phyloP scores from a whole-genome alignment of 2,797 vertebrate genomes.

The Acridotheres tristis region DNA sequence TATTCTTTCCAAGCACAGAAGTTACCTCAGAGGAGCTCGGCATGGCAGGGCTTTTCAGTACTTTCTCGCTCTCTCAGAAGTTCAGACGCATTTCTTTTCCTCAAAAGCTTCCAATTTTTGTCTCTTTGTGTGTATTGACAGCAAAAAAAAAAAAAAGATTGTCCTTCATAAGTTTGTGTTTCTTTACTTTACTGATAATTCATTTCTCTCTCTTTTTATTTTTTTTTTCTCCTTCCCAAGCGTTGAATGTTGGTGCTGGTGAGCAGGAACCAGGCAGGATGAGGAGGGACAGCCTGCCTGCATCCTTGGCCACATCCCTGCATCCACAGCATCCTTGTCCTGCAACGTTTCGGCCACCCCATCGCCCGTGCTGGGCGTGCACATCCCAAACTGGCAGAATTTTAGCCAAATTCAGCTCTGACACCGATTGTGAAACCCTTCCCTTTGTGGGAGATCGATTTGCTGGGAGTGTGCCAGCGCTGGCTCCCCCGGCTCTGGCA shows the following conservation, averaged over 20 bases:
- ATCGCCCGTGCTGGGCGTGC: rapidly evolving
- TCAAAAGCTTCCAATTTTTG: slow-evolving; percentile 69
- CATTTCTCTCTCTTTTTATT: background rate
- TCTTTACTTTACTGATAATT: slow-evolving; percentile 48
- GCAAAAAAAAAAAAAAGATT: slow-evolving; percentile 7
- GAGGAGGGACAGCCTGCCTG: background rate
- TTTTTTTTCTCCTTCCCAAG: background rate
- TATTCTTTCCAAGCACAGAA: slow-evolving; percentile 68
- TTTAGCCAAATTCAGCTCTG: background rate
- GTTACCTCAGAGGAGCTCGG: slow-evolving; percentile 71
- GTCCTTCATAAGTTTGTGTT: slow-evolving; percentile 61
- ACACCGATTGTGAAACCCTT: rapidly evolving
- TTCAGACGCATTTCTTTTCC: slow-evolving; percentile 68
- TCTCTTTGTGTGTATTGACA: slow-evolving; percentile 62
- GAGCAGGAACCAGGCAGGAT: background rate
- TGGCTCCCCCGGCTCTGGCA: background rate
- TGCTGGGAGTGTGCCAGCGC: rapidly evolving
- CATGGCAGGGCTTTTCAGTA: slow-evolving; percentile 61
- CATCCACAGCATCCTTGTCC: background rate
- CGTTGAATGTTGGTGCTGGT: rapidly evolving
- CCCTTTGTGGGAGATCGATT: rapidly evolving
- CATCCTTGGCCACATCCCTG: background rate
- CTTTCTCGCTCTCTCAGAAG: slow-evolving; percentile 61
- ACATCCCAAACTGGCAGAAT: background rate
- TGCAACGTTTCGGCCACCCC: background rate